Base-by-base conservation (phyloP, 2,888 invertebrate species). In the Tiphia femorata region DNA sequence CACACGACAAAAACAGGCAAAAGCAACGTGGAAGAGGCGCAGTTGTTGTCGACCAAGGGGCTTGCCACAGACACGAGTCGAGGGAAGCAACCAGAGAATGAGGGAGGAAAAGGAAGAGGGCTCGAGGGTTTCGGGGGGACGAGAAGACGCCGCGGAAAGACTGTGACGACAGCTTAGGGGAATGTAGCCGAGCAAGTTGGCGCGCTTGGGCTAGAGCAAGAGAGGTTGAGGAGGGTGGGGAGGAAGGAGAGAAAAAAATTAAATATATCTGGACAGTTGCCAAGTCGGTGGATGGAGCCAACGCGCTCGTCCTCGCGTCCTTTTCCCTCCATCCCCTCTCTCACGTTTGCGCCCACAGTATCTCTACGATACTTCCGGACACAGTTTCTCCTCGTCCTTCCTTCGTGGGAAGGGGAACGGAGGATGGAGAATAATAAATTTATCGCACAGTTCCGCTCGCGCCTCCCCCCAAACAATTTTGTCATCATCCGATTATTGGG, bases 221-320 rank as follows among this genome's bases (percentile, higher is more conserved):
- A 50, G 14, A 30, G 40, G 14, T 27, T n/a, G n/a, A n/a, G 25
- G 43, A 7, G 4, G 50, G 30, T 21, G 12, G 51, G 30, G 23
- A 21, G 25, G 19, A 6, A 21, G 17, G 42, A 30, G 14, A 20
- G 40, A 44, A 51, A 50, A 30, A 37, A 70, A 65, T 69, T 62
- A 72, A 74, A 75, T 73, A 73, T 68, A 74, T 57, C 67, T 76
- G 74, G 76, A 65, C 38, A 29, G 38, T 50, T 37, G 72, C 76
- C 75, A 75, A 56, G 43, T 25, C 21, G 52, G 53, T 53, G 33
- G 29, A 33, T 14, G 20, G 35, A 29, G 25, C 44, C 30, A 16
- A 29, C 52, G 42, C 44, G 21, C 52, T 40, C 30, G 48, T 48
- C 8, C 8, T n/a, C n/a, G 4, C 25, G 8, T 8, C 25, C 25